Conservation (phyloP, 2,113 vertebrate genomes). For the Petrocephalus zakoni region DNA sequence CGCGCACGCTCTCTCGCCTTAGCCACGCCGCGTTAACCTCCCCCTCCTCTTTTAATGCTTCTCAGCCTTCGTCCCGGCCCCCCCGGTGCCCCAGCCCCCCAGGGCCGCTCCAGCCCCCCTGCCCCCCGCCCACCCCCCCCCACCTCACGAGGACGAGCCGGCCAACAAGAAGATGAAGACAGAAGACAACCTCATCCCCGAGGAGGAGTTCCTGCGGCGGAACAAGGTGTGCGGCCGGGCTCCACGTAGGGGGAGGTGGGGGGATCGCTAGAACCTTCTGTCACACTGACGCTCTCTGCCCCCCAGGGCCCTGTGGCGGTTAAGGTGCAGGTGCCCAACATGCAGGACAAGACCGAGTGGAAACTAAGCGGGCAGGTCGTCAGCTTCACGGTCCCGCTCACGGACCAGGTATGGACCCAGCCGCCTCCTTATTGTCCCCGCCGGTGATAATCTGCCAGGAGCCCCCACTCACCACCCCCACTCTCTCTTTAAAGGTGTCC, state of each 20-base stretch:
- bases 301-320: constrained; percentile 87
- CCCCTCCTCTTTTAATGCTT: not conserved
- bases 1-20: too few relatives aligned
- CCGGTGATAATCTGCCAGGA: not conserved
- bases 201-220: constrained; percentile 92
- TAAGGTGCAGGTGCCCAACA: constrained; percentile 97
- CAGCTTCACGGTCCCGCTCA: constrained; percentile 89
- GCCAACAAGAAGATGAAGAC: constrained; percentile 92
- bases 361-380: constrained; percentile 89
- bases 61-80: constrained; percentile 90
- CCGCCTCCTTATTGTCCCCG: not conserved
- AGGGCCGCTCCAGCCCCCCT: constrained; percentile 70
- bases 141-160: constrained; percentile 88
- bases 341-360: constrained; percentile 99
- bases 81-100: constrained; percentile 80
- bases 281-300: not conserved
- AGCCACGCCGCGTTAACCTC: not conserved
- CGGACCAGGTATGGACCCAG: constrained; percentile 80
- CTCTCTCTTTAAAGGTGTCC: constrained; percentile 71
- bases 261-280: not conserved
- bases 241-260: not conserved
- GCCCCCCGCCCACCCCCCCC: constrained; percentile 79
- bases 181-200: constrained; percentile 90
- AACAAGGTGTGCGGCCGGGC: constrained; percentile 70
- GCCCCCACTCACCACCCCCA: not conserved